Conservation (phyloP, 2,113 vertebrate genomes). For the Mola mola region DNA sequence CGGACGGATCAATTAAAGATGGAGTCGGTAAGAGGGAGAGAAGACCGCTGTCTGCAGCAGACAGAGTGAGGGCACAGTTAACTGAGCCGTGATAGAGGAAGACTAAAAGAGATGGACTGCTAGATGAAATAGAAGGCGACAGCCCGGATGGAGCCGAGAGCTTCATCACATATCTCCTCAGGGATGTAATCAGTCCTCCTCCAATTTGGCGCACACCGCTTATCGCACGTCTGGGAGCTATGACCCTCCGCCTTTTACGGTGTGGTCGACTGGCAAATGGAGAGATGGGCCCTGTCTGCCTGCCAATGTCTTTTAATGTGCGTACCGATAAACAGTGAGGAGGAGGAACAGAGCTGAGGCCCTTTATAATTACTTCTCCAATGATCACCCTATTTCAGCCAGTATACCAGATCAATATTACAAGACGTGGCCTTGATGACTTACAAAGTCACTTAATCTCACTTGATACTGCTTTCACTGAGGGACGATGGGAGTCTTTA, state of each 20-base stretch:
- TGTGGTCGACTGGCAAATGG: slow-evolving; percentile 71
- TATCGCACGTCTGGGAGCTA: slow-evolving; percentile 72
- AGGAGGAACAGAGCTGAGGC: slow-evolving; percentile 43
- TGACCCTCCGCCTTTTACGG: slow-evolving; percentile 70
- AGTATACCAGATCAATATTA: slow-evolving; percentile 67
- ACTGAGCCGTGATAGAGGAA: slow-evolving; percentile 35
- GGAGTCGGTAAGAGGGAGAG: not conserved
- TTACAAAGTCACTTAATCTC: slow-evolving; percentile 64
- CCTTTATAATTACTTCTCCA: slow-evolving; percentile 73
- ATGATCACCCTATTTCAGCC: slow-evolving; percentile 64
- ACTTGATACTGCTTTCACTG: slow-evolving; percentile 40
- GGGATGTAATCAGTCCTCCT: slow-evolving; percentile 72
- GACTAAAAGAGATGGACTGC: slow-evolving; percentile 42
- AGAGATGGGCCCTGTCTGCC: slow-evolving; percentile 52
- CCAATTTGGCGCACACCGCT: slow-evolving; percentile 69
- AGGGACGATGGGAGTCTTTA: not conserved
- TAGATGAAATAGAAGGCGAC: slow-evolving; percentile 39
- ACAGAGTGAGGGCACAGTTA: slow-evolving; percentile 17
- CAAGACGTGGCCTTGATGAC: slow-evolving; percentile 59
- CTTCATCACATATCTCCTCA: slow-evolving; percentile 63
- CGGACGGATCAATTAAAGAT: slow-evolving; percentile 4
- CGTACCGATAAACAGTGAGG: slow-evolving; percentile 60
- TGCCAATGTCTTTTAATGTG: slow-evolving; percentile 75
- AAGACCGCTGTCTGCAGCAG: slow-evolving; percentile 7
- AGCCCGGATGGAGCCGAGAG: slow-evolving; percentile 39